Percentiles rank a stretch among this genome's conserved stretches.
Conservation (phyloP, 2,797 vertebrate genomes). For the Lepilemur ruficaudatus region DNA sequence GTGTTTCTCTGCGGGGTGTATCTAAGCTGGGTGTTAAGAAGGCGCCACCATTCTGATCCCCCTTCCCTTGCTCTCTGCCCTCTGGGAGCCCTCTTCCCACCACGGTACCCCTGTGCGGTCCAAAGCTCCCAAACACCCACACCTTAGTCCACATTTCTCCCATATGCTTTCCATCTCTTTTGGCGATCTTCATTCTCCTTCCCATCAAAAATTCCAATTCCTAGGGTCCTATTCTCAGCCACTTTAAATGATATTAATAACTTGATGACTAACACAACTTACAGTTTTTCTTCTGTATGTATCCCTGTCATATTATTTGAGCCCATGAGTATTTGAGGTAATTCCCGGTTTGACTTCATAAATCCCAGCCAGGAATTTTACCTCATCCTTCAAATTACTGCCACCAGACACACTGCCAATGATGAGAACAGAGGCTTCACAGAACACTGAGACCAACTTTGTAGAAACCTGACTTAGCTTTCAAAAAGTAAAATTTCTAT, state of each 20-base stretch:
- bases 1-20: background rate
- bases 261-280: background rate
- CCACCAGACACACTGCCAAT: background rate
- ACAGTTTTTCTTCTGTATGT: background rate
- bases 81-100: too few species aligned
- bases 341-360: conserved; percentile 35
- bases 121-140: background rate
- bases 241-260: background rate
- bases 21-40: background rate
- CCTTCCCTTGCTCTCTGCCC: too few species aligned
- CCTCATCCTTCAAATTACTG: conserved; percentile 38
- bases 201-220: background rate
- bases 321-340: background rate
- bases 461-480: background rate
- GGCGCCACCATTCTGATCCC: background rate
- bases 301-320: background rate
- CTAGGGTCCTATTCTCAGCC: background rate
- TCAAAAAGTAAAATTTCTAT: background rate
- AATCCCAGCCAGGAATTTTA: conserved; percentile 48
- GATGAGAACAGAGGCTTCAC: background rate
- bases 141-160: too few species aligned
- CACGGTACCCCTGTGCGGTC: fast-evolving
- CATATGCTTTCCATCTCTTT: background rate
- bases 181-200: background rate
- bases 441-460: background rate